Evolutionary conservation across 2,888 invertebrate genomes (phyloP).

Genomic region (Fragum sueziense): DNA sequence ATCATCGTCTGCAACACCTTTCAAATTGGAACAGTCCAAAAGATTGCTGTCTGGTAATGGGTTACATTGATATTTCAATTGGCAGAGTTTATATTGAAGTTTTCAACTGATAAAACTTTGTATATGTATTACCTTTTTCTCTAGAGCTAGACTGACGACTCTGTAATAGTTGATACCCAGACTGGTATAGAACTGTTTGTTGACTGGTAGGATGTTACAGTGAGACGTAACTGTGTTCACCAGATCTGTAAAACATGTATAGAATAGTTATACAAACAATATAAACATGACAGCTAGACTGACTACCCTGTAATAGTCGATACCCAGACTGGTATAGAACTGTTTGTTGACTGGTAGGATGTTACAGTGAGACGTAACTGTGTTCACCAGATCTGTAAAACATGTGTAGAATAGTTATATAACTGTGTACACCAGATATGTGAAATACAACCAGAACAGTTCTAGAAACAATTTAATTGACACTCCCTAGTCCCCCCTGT

Average conservation of each 20-base stretch:
- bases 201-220: slow-evolving; percentile 68
- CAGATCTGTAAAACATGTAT: slow-evolving; percentile 51
- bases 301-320: slow-evolving; percentile 75
- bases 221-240: slow-evolving; percentile 64
- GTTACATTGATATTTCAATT: too few relatives aligned
- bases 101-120: too few relatives aligned
- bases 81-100: too few relatives aligned
- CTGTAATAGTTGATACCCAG: slow-evolving; percentile 77
- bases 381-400: slow-evolving; percentile 62
- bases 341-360: slow-evolving; percentile 68
- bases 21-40: too few relatives aligned
- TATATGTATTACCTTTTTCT: slow-evolving; percentile 74
- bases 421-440: too few relatives aligned
- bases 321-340: slow-evolving; percentile 71
- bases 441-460: too few relatives aligned
- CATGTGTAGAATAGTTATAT: not conserved
- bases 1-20: too few relatives aligned
- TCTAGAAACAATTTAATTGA: too few relatives aligned
- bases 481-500: too few relatives aligned
- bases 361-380: slow-evolving; percentile 64
- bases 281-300: too few relatives aligned
- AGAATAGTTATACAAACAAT: too few relatives aligned
- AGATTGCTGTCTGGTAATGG: too few relatives aligned
- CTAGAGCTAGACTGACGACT: slow-evolving; percentile 70
- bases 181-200: slow-evolving; percentile 69